These are phyloP conservation scores for Galeopsomyia nigrocyanea DNA, from an alignment of 2,888 invertebrate genomes.

Conservation along the genomic window DNA sequence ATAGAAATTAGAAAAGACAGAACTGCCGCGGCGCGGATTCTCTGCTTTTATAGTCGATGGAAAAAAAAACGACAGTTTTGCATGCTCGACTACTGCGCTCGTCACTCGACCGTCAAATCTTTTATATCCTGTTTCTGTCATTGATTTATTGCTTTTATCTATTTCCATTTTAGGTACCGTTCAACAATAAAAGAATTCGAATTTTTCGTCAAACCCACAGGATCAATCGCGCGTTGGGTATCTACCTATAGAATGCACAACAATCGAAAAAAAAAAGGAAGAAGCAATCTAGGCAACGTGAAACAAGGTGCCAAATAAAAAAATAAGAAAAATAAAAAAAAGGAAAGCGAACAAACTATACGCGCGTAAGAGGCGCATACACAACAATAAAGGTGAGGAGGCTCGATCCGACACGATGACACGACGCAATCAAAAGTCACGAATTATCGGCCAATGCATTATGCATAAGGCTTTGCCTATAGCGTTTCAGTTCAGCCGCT, in stretches of 20 bases:
- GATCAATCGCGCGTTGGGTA: too few relatives aligned
- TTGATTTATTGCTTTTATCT: too few relatives aligned
- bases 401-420: slow-evolving; percentile 56
- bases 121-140: too few relatives aligned
- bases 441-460: slow-evolving; percentile 58
- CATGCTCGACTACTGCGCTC: not conserved
- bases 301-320: slow-evolving; percentile 2
- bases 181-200: too few relatives aligned
- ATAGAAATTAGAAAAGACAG: slow-evolving; percentile 16
- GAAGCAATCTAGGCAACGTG: not conserved
- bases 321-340: too few relatives aligned
- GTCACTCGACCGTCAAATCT: not conserved
- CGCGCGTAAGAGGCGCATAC: too few relatives aligned
- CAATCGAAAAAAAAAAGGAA: not conserved
- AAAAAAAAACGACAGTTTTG: not conserved
- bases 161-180: not conserved
- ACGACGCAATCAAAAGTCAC: slow-evolving; percentile 59
- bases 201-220: too few relatives aligned
- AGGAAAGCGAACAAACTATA: too few relatives aligned
- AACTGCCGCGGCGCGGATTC: slow-evolving; percentile 1
- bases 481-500: not conserved
- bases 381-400: slow-evolving; percentile 35
- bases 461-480: slow-evolving; percentile 49
- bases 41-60: not conserved
- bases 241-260: not conserved